phyloP scores from a whole-genome alignment of 2,888 invertebrate species.

The Melolontha melolontha region DNA sequence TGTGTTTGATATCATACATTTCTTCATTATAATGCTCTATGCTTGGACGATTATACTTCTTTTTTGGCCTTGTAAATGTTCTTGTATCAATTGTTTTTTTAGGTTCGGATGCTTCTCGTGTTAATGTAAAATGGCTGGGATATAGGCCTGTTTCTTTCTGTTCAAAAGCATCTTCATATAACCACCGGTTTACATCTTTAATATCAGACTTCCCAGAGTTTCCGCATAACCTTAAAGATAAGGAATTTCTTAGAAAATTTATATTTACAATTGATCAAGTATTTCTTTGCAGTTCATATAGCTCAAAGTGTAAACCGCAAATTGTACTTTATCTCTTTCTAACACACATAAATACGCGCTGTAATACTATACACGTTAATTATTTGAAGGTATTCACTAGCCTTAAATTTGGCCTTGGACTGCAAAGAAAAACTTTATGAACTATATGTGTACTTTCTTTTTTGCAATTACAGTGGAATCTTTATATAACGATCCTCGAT shows the following conservation, averaged over 20 bases:
- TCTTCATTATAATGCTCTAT: constrained; percentile 67
- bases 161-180: constrained; percentile 49
- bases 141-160: constrained; percentile 43
- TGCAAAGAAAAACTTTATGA: no score
- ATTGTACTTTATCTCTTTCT: no score
- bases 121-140: constrained; percentile 37
- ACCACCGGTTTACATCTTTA: constrained; percentile 47
- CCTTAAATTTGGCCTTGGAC: no score
- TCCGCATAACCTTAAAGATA: constrained; percentile 42
- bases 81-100: constrained; percentile 74
- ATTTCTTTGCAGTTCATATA: no score
- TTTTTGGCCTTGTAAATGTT: constrained; percentile 78
- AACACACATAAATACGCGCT: no score
- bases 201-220: constrained; percentile 41
- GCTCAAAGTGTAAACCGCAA: no score
- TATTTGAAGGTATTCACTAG: no score
- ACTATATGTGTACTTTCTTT: no score
- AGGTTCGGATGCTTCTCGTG: constrained; percentile 38
- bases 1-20: constrained; percentile 33
- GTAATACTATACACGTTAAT: no score
- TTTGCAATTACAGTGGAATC: no score
- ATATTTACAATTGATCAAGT: no score
- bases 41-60: constrained; percentile 70
- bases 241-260: background rate
- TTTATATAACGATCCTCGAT: no score